Evolutionary conservation across 2,113 vertebrate genomes (phyloP).

Genomic region (Tachycineta bicolor): DNA sequence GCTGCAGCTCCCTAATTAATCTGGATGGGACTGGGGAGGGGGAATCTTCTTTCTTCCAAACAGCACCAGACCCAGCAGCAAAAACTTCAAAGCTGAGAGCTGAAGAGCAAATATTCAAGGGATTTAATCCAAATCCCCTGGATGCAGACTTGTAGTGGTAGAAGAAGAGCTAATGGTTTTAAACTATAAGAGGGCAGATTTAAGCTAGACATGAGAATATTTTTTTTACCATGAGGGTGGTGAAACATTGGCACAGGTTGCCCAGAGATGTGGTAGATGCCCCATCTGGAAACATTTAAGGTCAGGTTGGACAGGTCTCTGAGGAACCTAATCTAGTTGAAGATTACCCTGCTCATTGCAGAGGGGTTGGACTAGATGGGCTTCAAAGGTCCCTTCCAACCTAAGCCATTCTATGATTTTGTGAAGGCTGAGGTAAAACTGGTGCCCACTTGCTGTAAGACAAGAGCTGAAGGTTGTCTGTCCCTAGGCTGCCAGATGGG

Average conservation of each 20-base stretch:
- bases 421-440: background rate
- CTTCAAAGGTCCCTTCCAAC: background rate
- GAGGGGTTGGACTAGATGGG: background rate
- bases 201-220: background rate
- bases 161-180: background rate
- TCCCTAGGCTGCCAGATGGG: background rate
- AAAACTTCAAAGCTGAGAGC: background rate
- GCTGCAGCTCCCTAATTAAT: background rate
- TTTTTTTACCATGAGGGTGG: background rate
- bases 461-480: background rate
- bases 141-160: background rate
- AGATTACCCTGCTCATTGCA: background rate
- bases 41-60: background rate
- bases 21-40: accelerated
- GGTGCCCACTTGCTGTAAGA: background rate
- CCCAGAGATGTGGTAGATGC: background rate
- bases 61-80: background rate
- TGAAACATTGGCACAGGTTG: background rate
- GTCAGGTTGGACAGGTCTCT: background rate
- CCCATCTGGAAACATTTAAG: background rate
- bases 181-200: background rate
- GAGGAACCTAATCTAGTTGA: background rate
- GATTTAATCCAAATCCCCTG: background rate
- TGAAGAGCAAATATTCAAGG: background rate
- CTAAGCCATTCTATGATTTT: background rate